Evolutionary conservation across 2,797 vertebrate genomes (phyloP).

Genomic region (Molossus molossus): DNA sequence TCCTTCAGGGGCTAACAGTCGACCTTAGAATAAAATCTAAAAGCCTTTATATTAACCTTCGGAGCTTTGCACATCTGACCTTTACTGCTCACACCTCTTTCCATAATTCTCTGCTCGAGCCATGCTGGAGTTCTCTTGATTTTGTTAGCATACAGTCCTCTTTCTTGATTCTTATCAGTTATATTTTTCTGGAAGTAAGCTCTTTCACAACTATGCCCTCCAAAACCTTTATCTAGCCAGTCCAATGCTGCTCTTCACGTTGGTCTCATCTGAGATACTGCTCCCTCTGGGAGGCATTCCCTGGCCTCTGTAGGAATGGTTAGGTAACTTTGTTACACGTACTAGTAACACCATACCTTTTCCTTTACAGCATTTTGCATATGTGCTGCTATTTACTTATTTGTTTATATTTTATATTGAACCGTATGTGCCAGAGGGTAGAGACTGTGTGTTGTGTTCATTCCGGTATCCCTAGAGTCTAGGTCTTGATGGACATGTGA

Average conservation of each 20-base stretch:
- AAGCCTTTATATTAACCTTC: not conserved
- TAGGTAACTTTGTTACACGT: not conserved
- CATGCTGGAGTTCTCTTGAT: not conserved
- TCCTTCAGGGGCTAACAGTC: not conserved
- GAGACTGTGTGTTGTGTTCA: not conserved
- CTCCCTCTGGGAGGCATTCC: not conserved
- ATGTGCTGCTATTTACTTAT: not conserved
- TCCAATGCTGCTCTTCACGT: not conserved
- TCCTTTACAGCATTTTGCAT: not conserved
- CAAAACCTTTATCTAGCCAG: not conserved
- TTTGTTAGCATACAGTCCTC: not conserved
- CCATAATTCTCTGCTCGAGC: not conserved
- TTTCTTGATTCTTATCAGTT: not conserved
- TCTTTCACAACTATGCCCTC: not conserved
- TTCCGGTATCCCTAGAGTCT: not conserved
- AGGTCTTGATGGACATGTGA: not conserved
- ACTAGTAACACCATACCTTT: not conserved
- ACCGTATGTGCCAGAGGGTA: not conserved
- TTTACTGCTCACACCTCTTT: not conserved
- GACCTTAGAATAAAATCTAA: slow-evolving; percentile 11
- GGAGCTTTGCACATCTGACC: not conserved
- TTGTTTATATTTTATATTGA: not conserved
- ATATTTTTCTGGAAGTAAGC: not conserved
- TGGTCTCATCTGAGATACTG: not conserved
- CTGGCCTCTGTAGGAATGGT: not conserved